Evolutionary conservation across 2,888 invertebrate species (phyloP), one percentile per base, ranked within the genome.

Genomic region (Bellardia pandia): DNA sequence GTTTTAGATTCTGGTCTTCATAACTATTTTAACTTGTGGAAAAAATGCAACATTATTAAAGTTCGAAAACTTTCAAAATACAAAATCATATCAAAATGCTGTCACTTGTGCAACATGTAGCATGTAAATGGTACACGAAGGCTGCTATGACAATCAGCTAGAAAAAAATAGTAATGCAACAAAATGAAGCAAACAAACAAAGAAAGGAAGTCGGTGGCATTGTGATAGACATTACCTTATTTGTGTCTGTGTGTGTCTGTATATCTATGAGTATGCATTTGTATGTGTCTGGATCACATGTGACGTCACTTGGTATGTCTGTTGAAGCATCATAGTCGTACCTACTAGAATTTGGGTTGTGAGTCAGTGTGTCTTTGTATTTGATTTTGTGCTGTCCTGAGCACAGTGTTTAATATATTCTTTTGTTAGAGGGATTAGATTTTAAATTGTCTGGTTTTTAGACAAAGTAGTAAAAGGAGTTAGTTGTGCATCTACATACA

Each of bases 31-130:
- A 53, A 58, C 48, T 56, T 2, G 0, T 33, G 6, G 13, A 60
- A 13, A 30, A 23, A 30, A 42, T 1, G 45, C 13, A 58, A 56
- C 11, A 13, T 13, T 0, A 58, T 2, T 5, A 58, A 48, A 60
- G 74, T 74, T 80, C 48, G 45, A 56, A 69, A 69, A 68, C 23
- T 75, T 88, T 76, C 79, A 89, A 91, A 90, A 91, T 91, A 89
- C 89, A 89, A 91, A 90, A 91, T 91, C 90, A 91, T 91, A 91
- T 91, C 91, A 91, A 88, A 90, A 90, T 89, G 56, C 75, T 85
- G 85, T 82, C 85, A 85, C 45, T 85, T 78, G 16, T 85, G 78
- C 58, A 78, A 33, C 77, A 74, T 81, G 81, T 30, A 81, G 40
- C 84, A 81, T 85, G 77, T 81, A 85, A 83, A 87, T 81, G 81